Percentiles rank a stretch among this genome's conserved stretches.
Evolutionary conservation across 1,140 invertebrate species (phyloP).

Genomic region (Eufriesea mexicana): DNA sequence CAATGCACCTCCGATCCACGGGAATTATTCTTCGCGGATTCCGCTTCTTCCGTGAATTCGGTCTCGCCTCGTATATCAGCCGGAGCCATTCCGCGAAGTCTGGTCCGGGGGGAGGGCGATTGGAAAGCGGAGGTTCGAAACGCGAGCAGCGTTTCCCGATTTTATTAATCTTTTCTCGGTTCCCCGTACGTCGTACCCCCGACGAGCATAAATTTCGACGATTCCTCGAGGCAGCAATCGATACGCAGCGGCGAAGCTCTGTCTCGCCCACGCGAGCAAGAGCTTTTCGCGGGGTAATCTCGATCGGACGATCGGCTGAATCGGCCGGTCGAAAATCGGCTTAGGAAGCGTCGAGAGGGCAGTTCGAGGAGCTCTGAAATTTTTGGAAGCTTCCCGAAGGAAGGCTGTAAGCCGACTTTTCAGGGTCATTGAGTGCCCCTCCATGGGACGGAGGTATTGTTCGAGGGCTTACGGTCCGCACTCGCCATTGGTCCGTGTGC

Average conservation of each 20-base stretch:
- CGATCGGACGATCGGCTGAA: not conserved
- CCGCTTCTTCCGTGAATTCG: not conserved
- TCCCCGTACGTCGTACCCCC: too few species aligned
- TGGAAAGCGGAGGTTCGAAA: not conserved
- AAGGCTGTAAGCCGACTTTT: constrained; percentile 34
- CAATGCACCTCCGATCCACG: not conserved
- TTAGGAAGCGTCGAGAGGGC: constrained; percentile 10
- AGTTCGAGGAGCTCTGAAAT: constrained; percentile 3
- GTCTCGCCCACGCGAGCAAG: too few species aligned
- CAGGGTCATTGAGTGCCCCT: constrained; percentile 54
- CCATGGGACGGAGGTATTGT: constrained; percentile 47
- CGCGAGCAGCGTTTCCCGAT: too few species aligned
- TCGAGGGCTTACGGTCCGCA: constrained; percentile 27
- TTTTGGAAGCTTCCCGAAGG: not conserved
- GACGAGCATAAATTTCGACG: too few species aligned
- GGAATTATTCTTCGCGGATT: not conserved
- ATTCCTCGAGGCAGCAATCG: too few species aligned
- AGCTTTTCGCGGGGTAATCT: too few species aligned
- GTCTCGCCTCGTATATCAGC: not conserved
- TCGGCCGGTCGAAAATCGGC: constrained; percentile 38
- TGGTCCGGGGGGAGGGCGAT: not conserved
- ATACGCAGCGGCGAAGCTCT: too few species aligned
- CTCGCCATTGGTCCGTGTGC: constrained; percentile 54
- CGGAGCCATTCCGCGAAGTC: not conserved
- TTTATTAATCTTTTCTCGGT: too few species aligned